phyloP scores from a whole-genome alignment of 1,140 invertebrate species.

The Magallana angulata region DNA sequence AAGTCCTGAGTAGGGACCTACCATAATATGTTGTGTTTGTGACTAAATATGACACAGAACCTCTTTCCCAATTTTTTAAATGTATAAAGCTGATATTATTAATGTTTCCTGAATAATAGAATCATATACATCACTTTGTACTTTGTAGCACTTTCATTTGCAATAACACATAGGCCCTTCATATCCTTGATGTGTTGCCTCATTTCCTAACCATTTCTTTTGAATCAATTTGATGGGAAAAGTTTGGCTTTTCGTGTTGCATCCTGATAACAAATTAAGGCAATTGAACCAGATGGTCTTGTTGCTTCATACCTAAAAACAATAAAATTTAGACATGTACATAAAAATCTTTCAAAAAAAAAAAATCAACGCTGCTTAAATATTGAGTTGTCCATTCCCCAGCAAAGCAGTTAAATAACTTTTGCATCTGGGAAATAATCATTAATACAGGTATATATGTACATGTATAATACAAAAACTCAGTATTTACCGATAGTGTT shows the following conservation, averaged over 20 bases:
- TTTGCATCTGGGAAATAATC: too few relatives aligned
- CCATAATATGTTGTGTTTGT: too few relatives aligned
- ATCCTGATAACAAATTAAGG: constrained; percentile 74
- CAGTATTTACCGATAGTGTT: neutral
- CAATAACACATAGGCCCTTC: too few relatives aligned
- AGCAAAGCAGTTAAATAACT: neutral
- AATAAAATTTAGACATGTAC: neutral
- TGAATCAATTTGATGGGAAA: neutral
- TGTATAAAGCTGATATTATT: neutral
- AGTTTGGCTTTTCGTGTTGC: constrained; percentile 56
- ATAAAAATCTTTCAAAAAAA: neutral
- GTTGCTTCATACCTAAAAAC: constrained; percentile 67
- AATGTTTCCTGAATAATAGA: neutral
- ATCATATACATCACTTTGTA: neutral
- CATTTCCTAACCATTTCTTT: too few relatives aligned
- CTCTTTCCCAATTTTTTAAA: neutral
- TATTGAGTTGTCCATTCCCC: too few relatives aligned
- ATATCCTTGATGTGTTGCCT: too few relatives aligned
- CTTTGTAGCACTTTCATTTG: neutral
- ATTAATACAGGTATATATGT: neutral
- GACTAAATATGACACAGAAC: too few relatives aligned
- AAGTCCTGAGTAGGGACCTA: too few relatives aligned
- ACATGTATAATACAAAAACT: neutral
- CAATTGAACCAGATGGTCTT: constrained; percentile 59
- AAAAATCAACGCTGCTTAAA: neutral